phyloP scores from a whole-genome alignment of 2,113 vertebrate species.

The Elephantulus edwardii region DNA sequence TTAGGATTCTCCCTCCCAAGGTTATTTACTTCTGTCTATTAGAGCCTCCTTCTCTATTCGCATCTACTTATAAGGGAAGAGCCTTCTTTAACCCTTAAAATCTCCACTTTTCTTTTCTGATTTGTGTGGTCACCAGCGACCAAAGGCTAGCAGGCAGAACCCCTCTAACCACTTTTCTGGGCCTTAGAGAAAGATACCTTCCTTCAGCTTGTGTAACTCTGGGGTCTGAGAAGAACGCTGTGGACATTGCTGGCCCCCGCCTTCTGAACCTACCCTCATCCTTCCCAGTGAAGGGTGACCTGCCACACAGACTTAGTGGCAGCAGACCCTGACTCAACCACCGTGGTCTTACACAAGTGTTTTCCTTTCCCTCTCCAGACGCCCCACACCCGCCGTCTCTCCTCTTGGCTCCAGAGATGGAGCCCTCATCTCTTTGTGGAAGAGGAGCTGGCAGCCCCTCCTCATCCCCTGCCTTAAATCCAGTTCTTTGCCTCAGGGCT shows the following conservation, averaged over 20 bases:
- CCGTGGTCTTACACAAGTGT: background rate
- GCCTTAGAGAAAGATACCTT: background rate
- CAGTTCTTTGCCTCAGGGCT: constrained; percentile 76
- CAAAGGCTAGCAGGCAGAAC: background rate
- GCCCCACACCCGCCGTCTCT: background rate
- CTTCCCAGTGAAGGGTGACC: background rate
- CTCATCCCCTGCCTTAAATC: constrained; percentile 73
- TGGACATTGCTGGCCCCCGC: background rate
- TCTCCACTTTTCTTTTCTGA: constrained; percentile 1
- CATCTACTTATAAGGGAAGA: background rate
- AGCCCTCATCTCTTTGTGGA: constrained; percentile 30
- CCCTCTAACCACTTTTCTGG: background rate
- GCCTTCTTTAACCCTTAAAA: background rate
- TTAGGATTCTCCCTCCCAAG: background rate
- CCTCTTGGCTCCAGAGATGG: constrained; percentile 32
- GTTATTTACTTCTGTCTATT: background rate
- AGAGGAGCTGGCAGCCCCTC: constrained; percentile 40
- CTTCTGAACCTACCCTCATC: background rate
- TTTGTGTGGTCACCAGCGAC: background rate
- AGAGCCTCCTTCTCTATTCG: background rate
- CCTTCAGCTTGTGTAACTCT: background rate
- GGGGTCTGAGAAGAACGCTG: background rate
- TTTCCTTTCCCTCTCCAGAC: constrained; percentile 6
- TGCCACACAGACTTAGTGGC: background rate
- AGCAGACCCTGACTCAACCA: background rate